A percentile compares a stretch with the other conserved stretches of the same genome.
Conservation (phyloP, 2,113 vertebrate genomes). For the Lepisosteus osseus region DNA sequence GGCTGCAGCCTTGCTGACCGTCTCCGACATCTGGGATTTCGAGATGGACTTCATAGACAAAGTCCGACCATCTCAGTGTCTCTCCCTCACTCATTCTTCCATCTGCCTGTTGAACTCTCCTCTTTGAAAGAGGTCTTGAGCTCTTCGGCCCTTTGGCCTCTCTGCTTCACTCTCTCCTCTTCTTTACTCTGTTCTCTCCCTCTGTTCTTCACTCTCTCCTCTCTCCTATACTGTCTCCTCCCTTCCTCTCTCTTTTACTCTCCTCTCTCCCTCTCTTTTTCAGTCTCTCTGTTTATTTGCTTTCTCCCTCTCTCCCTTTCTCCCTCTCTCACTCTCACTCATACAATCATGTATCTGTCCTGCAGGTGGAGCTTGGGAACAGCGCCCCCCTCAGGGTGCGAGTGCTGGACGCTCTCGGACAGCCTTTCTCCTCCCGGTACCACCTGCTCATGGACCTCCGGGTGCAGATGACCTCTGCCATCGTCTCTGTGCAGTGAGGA, state of each 20-base stretch:
- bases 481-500: slow-evolving; percentile 38
- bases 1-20: slow-evolving; percentile 37
- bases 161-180: no score
- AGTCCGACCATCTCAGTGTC: no score
- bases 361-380: slow-evolving; percentile 56
- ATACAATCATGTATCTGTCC: not conserved
- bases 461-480: slow-evolving; percentile 50
- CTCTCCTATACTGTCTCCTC: no score
- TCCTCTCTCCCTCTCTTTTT: not conserved
- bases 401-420: slow-evolving; percentile 46
- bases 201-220: not conserved
- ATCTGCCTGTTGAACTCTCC: no score
- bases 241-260: no score
- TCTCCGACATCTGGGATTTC: slow-evolving; percentile 57
- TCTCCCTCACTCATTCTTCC: no score
- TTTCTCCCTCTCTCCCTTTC: not conserved
- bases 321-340: no score
- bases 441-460: slow-evolving; percentile 55
- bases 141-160: no score
- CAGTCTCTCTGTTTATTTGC: slow-evolving; percentile 15
- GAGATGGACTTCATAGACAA: slow-evolving; percentile 59
- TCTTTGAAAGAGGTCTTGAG: no score
- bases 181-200: slow-evolving; percentile 38
- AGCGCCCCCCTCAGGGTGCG: slow-evolving; percentile 41
- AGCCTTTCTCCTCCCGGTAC: slow-evolving; percentile 50